Evolutionary conservation across 2,888 invertebrate species (phyloP), one percentile per base, ranked within the genome.

Genomic region (Erannis defoliaria): DNA sequence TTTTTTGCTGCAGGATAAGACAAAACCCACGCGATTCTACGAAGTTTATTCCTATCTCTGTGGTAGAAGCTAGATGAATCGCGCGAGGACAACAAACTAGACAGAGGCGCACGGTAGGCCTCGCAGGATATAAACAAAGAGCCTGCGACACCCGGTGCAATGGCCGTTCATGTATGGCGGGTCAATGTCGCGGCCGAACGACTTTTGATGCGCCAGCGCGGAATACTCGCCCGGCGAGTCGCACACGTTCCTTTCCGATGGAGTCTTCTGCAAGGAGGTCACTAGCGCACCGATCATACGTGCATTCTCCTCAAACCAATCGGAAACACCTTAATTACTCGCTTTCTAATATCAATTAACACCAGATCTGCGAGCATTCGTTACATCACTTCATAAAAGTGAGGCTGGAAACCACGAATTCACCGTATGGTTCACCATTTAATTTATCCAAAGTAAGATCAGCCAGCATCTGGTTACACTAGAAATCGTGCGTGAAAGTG

Each of bases 121-220:
- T 80, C 80, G 77, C 81, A 89, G 91, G 89, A 89, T 82, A 89
- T 90, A 92, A 92, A 92, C 91, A 92, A 92, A 90, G 89, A 91
- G 89, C 80, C 91, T 91, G 87, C 88, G 87, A 90, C 89, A 89
- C 78, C 76, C 86, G 77, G 92, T 89, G 92, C 92, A 90, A 88
- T 90, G 92, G 81, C 92, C 92, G 90, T 86, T 84, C 88, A 84
- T 80, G 85, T 85, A 86, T 84, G 85, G 77, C 85, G 84, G 92
- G 90, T 93, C 93, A 92, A 91, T 92, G 92, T 92, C 92, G 91
- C 86, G 91, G 88, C 77, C 89, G 78, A 78, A 77, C 84, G 82
- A 81, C 88, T 85, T 84, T 77, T 85, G 86, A 83, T 85, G 85
- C 84, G 84, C 77, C 85, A 84, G 82, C 73, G 73, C 81, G 82